These are phyloP conservation scores for Xenopus borealis DNA, from an alignment of 2,113 vertebrate species.

Conservation along the genomic window DNA sequence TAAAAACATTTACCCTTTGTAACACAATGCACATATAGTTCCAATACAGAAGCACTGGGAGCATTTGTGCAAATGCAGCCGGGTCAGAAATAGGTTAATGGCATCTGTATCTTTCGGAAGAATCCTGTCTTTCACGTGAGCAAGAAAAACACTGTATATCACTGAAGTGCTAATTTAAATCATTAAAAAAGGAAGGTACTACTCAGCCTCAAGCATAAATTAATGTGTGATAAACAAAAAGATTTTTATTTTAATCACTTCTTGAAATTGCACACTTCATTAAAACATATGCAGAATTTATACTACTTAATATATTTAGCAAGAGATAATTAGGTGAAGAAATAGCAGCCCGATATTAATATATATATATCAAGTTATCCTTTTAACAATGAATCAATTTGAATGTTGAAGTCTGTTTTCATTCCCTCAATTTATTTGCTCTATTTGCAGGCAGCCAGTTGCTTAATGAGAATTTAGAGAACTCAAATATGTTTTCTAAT, in stretches of 20 bases:
- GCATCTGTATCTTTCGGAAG: too few relatives aligned
- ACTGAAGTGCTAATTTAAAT: background rate
- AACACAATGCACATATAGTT: too few relatives aligned
- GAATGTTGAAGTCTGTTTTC: background rate
- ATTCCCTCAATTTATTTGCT: background rate
- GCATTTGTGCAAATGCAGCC: too few relatives aligned
- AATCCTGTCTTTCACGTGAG: too few relatives aligned
- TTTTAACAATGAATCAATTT: background rate
- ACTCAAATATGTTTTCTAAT: too few relatives aligned
- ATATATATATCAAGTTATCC: conserved; percentile 6
- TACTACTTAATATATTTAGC: background rate
- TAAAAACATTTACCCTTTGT: too few relatives aligned
- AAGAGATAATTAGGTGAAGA: background rate
- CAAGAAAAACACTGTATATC: background rate
- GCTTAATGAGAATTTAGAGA: background rate
- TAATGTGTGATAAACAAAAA: conserved; percentile 2
- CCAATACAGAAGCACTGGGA: too few relatives aligned
- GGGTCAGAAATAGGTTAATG: too few relatives aligned
- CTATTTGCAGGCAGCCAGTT: background rate
- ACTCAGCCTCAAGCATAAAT: background rate
- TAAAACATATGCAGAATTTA: conserved; percentile 1
- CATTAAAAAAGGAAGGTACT: background rate
- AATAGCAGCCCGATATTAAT: background rate
- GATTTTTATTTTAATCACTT: background rate
- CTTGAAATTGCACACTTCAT: background rate